These are phyloP conservation scores for Heteronetta atricapilla DNA, from an alignment of 2,113 vertebrate species.

Conservation along the genomic window DNA sequence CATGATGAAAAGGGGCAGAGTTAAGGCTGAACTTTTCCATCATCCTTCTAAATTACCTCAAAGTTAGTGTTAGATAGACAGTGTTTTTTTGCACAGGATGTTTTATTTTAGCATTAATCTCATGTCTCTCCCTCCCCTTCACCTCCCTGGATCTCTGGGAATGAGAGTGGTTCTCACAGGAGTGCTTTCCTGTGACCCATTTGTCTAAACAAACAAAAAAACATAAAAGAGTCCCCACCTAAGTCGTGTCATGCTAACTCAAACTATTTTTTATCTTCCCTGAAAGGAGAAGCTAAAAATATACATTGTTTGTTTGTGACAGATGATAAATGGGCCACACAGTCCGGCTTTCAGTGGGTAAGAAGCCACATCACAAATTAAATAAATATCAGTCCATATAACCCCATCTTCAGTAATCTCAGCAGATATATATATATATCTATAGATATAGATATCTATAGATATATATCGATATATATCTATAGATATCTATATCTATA, in stretches of 20 bases:
- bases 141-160: slow-evolving; percentile 60
- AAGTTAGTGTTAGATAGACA: not conserved
- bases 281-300: slow-evolving; percentile 59
- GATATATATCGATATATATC: too few relatives aligned
- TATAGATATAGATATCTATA: too few relatives aligned
- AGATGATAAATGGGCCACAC: not conserved
- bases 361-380: slow-evolving; percentile 18
- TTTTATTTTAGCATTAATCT: slow-evolving; percentile 67
- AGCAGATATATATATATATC: not conserved
- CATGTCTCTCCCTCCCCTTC: slow-evolving; percentile 40
- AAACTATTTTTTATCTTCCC: slow-evolving; percentile 55
- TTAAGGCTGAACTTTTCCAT: slow-evolving; percentile 26
- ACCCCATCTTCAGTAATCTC: not conserved
- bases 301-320: slow-evolving; percentile 49
- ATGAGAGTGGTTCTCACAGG: slow-evolving; percentile 65
- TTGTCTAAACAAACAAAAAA: slow-evolving; percentile 67
- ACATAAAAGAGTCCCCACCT: slow-evolving; percentile 47
- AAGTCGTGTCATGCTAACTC: slow-evolving; percentile 49
- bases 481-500: too few relatives aligned
- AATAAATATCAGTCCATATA: not conserved
- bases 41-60: slow-evolving; percentile 16
- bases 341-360: not conserved
- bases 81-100: slow-evolving; percentile 46
- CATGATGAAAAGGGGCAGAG: not conserved
- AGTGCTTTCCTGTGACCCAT: slow-evolving; percentile 70